Evolutionary conservation across 1,140 invertebrate genomes (phyloP), one percentile per base, ranked within the genome.

Genomic region (Charaxes varanes): DNA sequence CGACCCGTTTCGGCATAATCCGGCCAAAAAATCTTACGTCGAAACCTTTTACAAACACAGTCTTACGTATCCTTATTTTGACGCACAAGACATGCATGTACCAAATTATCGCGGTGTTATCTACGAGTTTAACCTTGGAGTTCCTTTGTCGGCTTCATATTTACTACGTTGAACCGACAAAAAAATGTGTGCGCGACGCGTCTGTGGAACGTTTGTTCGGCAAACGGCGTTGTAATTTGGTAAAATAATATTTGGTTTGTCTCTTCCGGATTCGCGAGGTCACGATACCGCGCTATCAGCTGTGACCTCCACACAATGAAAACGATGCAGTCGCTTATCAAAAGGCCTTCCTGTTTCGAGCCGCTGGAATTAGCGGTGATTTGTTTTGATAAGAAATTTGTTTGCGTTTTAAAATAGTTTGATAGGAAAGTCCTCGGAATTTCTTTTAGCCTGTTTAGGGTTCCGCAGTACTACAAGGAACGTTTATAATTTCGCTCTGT

Each of bases 91-190:
- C 41, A 35, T 46, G 37, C 44, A 62, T 67, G 60, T 53, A 58
- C 63, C 43, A 70, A 78, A 72, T 76, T 70, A 73, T 77, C 71
- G 47, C 34, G 33, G 27, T 41, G 32, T 72, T 78, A 78, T 77
- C 72, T 73, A 46, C 57, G 67, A 73, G 67, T 67, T 66, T 66
- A 77, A 65, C 77, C 77, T 81, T 79, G 73, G 60, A 66, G 62
- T 58, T 67, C 65, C 60, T 69, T 68, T 62, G 56, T 56, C 56
- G 57, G 49, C 57, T 60, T 59, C 66, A 62, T 77, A 62, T 66
- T 76, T 72, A 68, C 53, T 35, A 37, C 57, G 47, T 53, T 62
- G 35, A 61, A 40, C 52, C 30, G 58, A 66, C 65, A 61, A 72
- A 71, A n/a, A 64, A 55, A 49, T 56, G 45, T 56, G 41, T 47